Evolutionary conservation across 2,113 vertebrate genomes (phyloP).

Genomic region (Taxidea taxus): DNA sequence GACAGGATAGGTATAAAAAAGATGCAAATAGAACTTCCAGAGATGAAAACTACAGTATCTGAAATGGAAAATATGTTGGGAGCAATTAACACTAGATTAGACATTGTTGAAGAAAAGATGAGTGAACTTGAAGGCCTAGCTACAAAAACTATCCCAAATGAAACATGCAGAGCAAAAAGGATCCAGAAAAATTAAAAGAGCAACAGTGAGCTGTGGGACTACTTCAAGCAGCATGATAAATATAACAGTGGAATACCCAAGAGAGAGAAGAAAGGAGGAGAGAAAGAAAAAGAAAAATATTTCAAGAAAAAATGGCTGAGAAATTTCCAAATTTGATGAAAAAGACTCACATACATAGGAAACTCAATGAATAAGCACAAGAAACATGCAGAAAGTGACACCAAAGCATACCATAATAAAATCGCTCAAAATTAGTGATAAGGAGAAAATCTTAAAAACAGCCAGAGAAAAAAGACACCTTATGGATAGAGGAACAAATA

Average conservation of each 20-base stretch:
- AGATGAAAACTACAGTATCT: neutral
- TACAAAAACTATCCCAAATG: neutral
- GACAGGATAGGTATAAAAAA: neutral
- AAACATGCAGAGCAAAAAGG: neutral
- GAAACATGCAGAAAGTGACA: neutral
- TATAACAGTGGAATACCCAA: neutral
- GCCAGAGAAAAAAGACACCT: neutral
- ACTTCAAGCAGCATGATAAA: neutral
- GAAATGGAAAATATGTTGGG: neutral
- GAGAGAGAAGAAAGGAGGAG: neutral
- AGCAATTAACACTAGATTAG: neutral
- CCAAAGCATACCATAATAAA: neutral
- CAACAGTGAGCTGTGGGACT: neutral
- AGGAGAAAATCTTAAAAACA: constrained; percentile 4
- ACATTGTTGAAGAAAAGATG: neutral
- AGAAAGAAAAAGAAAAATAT: neutral
- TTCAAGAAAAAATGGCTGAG: neutral
- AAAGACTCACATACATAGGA: neutral
- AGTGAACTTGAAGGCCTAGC: neutral
- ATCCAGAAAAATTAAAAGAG: neutral
- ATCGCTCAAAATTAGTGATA: neutral
- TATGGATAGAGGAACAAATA: neutral
- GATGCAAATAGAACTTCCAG: neutral
- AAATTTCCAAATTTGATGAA: neutral
- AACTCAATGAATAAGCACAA: neutral